Evolutionary conservation across 2,113 vertebrate genomes (phyloP), one percentile per base, ranked within the genome.

Genomic region (Neoarius graeffei): DNA sequence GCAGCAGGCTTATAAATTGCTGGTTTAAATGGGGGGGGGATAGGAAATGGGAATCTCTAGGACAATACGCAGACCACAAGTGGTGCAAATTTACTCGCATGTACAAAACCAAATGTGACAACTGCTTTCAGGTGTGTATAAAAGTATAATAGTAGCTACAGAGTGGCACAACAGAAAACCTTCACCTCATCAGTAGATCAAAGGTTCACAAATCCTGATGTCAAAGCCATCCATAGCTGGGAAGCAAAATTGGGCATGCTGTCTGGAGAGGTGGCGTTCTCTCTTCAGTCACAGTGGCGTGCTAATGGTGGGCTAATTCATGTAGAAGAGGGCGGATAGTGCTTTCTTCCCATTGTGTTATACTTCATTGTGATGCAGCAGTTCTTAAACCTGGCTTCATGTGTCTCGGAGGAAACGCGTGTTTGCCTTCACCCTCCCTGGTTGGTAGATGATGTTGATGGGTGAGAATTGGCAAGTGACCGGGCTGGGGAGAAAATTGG

Each of bases 1-100:
- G 69, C 64, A 54, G 92, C 91, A 90, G 60, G 77, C 84, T 88
- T 90, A 92, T 89, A 89, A 90, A 89, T 93, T 91, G 90, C 90
- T 91, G 92, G 92, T 93, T 42, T 90, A 93, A 89, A 89, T 23
- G 54, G 64, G 62, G 2, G n/a, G n/a, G 20, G 25, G 23, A 42
- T 42, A 42, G 27, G n/a, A 83, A 54, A 82, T 87, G 23, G 89
- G 56, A 74, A 74, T 79, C 5, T 14, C 11, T 79, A 17, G 25
- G 14, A 79, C 25, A 54, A 54, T 79, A 27, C 13, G 10, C 5
- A 50, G 20, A 48, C 3, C 71, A 19, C 6, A 19, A 71, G 25
- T 66, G 67, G 0, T 35, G 14, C 52, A 52, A 48, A 74, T 42
- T 42, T 42, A 42, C 42, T 4, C 42, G 42, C 42, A 42, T 42